Percentiles rank a stretch among this genome's conserved stretches.
These are phyloP conservation scores for Pseudomyrmex dendroicus DNA, from an alignment of 1,140 invertebrate species.

Conservation along the genomic window DNA sequence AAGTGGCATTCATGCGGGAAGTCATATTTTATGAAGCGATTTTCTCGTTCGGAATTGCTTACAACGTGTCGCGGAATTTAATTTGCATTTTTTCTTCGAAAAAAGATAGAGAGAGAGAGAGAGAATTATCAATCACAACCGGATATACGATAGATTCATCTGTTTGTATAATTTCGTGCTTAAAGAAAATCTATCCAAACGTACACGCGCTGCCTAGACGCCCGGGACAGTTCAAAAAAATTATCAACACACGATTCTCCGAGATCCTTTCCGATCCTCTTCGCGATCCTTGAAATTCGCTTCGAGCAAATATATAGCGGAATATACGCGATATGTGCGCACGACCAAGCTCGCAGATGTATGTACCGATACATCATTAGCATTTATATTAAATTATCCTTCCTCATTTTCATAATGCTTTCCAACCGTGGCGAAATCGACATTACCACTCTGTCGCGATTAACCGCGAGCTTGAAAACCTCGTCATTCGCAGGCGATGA, in stretches of 20 bases:
- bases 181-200: neutral
- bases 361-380: conserved; percentile 67
- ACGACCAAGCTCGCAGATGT: conserved; percentile 34
- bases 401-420: conserved; percentile 72
- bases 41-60: conserved; percentile 60
- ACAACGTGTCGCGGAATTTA: conserved; percentile 41
- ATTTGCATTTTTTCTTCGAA: conserved; percentile 44
- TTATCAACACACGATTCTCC: neutral
- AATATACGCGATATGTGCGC: conserved; percentile 58
- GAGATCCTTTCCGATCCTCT: neutral
- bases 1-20: conserved; percentile 67
- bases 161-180: neutral
- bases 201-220: neutral
- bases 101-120: neutral
- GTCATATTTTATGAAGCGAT: conserved; percentile 72
- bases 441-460: conserved; percentile 39
- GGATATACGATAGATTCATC: neutral
- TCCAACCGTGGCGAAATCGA: conserved; percentile 29
- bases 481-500: neutral
- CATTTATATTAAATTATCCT: conserved; percentile 79
- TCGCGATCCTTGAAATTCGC: conserved; percentile 55
- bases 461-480: conserved; percentile 29
- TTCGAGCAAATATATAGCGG: conserved; percentile 60
- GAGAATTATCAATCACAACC: conserved; percentile 37
- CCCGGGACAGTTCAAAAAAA: neutral